Evolutionary conservation across 2,113 vertebrate genomes (phyloP), one percentile per base, ranked within the genome.

Genomic region (Toxotes jaculatrix): DNA sequence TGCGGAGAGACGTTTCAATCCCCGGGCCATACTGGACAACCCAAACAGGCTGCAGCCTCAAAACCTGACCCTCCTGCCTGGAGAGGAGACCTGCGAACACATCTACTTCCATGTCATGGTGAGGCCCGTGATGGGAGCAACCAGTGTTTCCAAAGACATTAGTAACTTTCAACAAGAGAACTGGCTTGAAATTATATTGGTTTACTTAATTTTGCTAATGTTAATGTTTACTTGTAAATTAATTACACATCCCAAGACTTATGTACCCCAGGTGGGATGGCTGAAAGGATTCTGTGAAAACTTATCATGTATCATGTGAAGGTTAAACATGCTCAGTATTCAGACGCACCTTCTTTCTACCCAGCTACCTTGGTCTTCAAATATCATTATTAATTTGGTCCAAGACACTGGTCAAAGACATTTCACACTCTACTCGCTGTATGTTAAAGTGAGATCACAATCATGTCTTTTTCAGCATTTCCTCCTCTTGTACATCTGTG

Each of bases 31-130:
- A 38, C 92, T 99, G 92, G 98, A 99, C 0, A 95, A 96, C 56
- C 94, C 93, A 0, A 96, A 95, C 49, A 88, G 93, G 21, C 85
- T 89, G 31, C 90, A 93, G 0, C 94, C 95, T 75, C 92, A 95
- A 64, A 95, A 87, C 14, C 88, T 95, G 76, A 91, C 81, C 19
- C 90, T 98, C 11, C 86, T 82, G 0, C 93, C 96, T 0, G 89
- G 95, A 45, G 90, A 92, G 51, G 94, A 97, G 71, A 90, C 53
- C 36, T 99, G 98, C 4, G 92, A 97, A 21, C 94, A 88, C 69
- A 93, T 99, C 71, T 96, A 83, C 87, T 99, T 99, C 91, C 97
- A 99, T 0, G 97, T 99, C 43, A 89, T 98, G 96, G 98, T 99
- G 89, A 95, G 97, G 72, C n/a, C 19, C 6, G 3, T 0, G 3